Evolutionary conservation across 2,113 vertebrate genomes (phyloP), one percentile per base, ranked within the genome.

Genomic region (Sciurus niger): DNA sequence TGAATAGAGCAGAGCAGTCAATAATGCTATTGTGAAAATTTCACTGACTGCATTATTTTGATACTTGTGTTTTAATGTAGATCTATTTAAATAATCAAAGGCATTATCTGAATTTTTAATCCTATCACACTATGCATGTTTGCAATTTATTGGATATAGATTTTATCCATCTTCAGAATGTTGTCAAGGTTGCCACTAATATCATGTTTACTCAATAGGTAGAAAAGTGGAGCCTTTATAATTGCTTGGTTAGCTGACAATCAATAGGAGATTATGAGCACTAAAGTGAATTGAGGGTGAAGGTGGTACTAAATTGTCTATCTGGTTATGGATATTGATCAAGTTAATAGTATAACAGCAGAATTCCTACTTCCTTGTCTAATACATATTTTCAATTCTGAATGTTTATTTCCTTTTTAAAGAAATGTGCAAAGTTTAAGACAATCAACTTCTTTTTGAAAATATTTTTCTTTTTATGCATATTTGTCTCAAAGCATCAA

Each of bases 281-380:
- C 32, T 91, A 70, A 82, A 83, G 78, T 89, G 86, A 77, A 88
- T 46, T 93, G 34, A 82, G 43, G 51, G 16, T 63, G 78, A 89
- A 83, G 22, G 37, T 85, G 58, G 13, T 67, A 34, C 8, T 96
- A 76, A 97, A 95, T 91, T 85, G 34, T 84, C 53, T 78, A 68
- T 53, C 78, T 93, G 53, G 82, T 95, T 94, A 84, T 65, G 46
- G 24, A 8, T 93, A 97, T 96, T 89, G 80, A 96, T 96, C 93
- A 96, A 85, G 8, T 83, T 96, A 96, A 96, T 96, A 79, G 72
- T 34, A 46, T 68, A 82, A 97, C 24, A 46, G 34, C 24, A 79
- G 67, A 65, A 63, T 60, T 11, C 6, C n/a, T 34, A 80, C 43
- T 94, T 73, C 63, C 60, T 67, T 80, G 17, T 68, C 14, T 78